phyloP scores from a whole-genome alignment of 2,797 vertebrate genomes.

The Nyctibius grandis region DNA sequence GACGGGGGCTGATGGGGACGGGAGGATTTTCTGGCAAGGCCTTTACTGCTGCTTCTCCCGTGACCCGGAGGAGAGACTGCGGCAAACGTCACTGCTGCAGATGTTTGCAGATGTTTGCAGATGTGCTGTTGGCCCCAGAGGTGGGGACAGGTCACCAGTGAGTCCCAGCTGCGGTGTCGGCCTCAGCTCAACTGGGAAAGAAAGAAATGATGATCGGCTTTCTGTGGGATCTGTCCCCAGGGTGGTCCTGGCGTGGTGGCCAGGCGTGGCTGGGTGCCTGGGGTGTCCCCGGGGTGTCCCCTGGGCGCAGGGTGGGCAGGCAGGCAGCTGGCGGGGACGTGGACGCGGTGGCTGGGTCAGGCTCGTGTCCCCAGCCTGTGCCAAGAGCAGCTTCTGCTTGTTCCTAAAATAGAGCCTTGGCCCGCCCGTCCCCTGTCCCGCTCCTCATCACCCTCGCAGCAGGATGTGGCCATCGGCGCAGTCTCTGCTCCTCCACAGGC shows the following conservation, averaged over 20 bases:
- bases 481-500: fast-evolving
- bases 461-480: fast-evolving
- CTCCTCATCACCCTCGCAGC: background rate
- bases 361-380: background rate
- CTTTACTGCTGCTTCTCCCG: background rate
- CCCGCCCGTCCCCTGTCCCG: no score
- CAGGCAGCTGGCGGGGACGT: background rate
- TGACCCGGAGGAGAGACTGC: background rate
- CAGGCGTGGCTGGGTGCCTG: background rate
- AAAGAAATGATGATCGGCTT: background rate
- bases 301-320: background rate
- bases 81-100: background rate
- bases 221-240: background rate
- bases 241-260: fast-evolving
- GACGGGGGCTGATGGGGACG: fast-evolving
- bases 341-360: background rate
- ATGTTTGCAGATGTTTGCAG: conserved; percentile 38
- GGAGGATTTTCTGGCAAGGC: no score
- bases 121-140: background rate
- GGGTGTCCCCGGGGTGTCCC: no score
- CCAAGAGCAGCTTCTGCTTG: background rate
- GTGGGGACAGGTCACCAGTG: fast-evolving
- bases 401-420: conserved; percentile 2
- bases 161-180: fast-evolving
- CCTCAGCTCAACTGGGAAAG: background rate